Base-by-base conservation (phyloP, 2,113 vertebrate genomes). In the Xiphophorus maculatus region DNA sequence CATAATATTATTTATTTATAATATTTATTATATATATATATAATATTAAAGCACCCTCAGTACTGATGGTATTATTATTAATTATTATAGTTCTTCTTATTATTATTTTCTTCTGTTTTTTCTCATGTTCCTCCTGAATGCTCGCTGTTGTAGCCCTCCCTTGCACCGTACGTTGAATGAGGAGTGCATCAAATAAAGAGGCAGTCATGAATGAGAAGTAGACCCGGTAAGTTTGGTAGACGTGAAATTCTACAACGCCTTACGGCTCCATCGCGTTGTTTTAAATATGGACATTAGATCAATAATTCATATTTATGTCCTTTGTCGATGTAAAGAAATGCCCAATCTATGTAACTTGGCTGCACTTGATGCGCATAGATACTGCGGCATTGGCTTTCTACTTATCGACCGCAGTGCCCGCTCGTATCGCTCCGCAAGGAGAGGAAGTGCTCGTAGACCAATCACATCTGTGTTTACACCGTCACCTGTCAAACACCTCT, bases 401-500 rank as follows among this genome's bases (percentile, higher is more conserved):
- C 84, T 84, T 27, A 0, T 70, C 79, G 76, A 73, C 73, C 85
- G 66, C 77, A 80, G 87, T 67, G 84, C 84, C 75, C 33, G 61
- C 33, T 13, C 4, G 85, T 91, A 88, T 90, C 78, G 0, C 66
- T 91, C 87, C 89, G 91, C 90, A 13, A 35, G 67, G 80, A 79
- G 80, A 87, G 90, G 89, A 91, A 91, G 90, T 77, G 90, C 78
- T 89, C 73, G 17, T 86, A 58, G 88, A 92, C 92, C 92, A 93
- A 93, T 93, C 91, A 90, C 82, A 79, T 88, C 78, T 86, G 91
- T 92, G 92, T 93, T 92, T 93, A 93, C 90, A 90, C 87, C 92
- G 82, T 91, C 91, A 93, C 91, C 90, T 92, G 91, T 93, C 91
- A 92, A 81, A 88, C 89, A 83, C 83, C 84, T 76, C 85, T 40